These are phyloP conservation scores for Ia io DNA, from an alignment of 2,113 vertebrate genomes.

Conservation along the genomic window DNA sequence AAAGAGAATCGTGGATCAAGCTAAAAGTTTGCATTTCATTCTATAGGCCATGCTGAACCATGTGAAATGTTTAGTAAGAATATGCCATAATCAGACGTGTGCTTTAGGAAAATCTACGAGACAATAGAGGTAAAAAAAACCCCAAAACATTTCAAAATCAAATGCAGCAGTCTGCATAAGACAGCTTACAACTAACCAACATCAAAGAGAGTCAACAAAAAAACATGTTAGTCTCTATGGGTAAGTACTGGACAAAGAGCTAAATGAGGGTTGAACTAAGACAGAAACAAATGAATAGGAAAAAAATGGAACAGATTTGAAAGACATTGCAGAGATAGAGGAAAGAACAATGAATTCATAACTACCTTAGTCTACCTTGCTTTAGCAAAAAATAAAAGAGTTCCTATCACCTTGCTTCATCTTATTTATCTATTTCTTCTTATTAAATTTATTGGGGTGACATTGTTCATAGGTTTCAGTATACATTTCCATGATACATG, in stretches of 20 bases:
- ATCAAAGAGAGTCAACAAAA: neutral
- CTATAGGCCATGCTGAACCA: neutral
- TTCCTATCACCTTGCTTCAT: neutral
- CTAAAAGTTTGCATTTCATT: slow-evolving; percentile 14
- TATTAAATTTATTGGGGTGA: neutral
- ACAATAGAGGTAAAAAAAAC: neutral
- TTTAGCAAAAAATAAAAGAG: neutral
- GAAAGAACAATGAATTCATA: neutral
- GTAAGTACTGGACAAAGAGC: neutral
- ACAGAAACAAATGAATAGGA: neutral
- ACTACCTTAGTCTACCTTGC: neutral
- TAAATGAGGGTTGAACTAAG: neutral
- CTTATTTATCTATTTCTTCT: neutral
- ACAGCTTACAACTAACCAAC: neutral
- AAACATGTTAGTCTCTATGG: neutral
- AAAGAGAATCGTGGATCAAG: neutral
- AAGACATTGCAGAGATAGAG: neutral
- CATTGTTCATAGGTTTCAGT: neutral
- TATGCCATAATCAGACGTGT: neutral
- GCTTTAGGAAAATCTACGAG: neutral
- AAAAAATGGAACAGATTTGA: neutral
- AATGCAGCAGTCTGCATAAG: neutral
- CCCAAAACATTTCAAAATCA: neutral
- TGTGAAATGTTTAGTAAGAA: neutral
- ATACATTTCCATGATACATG: neutral